Percentiles rank a stretch among this genome's conserved stretches.
Conservation (phyloP, 2,797 vertebrate species). For the Poeciliopsis paucimaculata region DNA sequence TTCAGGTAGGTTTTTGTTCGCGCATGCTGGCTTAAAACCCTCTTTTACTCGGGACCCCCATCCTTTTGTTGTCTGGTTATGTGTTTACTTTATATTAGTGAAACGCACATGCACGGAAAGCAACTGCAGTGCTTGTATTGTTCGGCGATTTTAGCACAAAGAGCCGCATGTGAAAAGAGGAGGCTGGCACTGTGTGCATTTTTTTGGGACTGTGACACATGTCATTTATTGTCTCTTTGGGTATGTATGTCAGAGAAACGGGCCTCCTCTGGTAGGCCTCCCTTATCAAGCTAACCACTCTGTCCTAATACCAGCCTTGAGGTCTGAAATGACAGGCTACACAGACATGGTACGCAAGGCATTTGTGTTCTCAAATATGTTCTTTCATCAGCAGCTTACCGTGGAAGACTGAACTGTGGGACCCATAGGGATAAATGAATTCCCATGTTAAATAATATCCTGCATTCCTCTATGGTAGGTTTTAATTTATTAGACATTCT, state of each 20-base stretch:
- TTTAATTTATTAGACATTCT: slow-evolving; percentile 1
- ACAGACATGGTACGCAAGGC: slow-evolving; percentile 45
- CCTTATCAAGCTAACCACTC: slow-evolving; percentile 57
- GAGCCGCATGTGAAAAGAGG: slow-evolving; percentile 66
- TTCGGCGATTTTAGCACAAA: slow-evolving; percentile 82
- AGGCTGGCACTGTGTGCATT: slow-evolving; percentile 37
- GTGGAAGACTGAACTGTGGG: slow-evolving; percentile 5
- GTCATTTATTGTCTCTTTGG: slow-evolving; percentile 67
- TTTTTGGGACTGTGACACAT: slow-evolving; percentile 67
- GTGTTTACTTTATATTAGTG: slow-evolving; percentile 28
- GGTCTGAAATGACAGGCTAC: slow-evolving; percentile 50
- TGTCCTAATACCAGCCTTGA: slow-evolving; percentile 44
- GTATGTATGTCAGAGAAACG: slow-evolving; percentile 44
- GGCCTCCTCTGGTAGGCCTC: slow-evolving; percentile 67
- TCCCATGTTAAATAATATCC: not conserved
- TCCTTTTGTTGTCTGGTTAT: slow-evolving; percentile 29
- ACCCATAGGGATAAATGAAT: slow-evolving; percentile 10
- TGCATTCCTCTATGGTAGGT: not conserved
- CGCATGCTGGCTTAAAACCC: slow-evolving; percentile 22
- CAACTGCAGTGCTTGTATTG: slow-evolving; percentile 50
- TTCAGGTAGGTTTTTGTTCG: slow-evolving; percentile 82
- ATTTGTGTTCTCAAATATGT: slow-evolving; percentile 24
- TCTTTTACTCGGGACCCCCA: not conserved
- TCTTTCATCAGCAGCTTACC: slow-evolving; percentile 15
- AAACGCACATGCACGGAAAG: slow-evolving; percentile 58